Evolutionary conservation across 2,113 vertebrate species (phyloP).

Genomic region (Xenopus tropicalis): UCB_Xtro_10.0 CM004449.2:84607001-84607500

Average conservation of each 20-base stretch:
- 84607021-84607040: too few species aligned
- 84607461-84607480: too few species aligned
- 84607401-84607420: too few species aligned
- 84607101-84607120: not conserved
- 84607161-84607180: conserved; percentile 18
- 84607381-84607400: not conserved
- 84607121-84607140: not conserved
- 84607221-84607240: conserved; percentile 36
- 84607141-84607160: conserved; percentile 9
- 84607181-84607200: conserved; percentile 33
- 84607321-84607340: not conserved
- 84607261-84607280: conserved; percentile 7
- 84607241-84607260: conserved; percentile 15
- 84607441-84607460: too few species aligned
- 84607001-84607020: too few species aligned
- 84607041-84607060: too few species aligned
- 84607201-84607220: conserved; percentile 33
- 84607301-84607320: conserved; percentile 16
- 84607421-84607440: too few species aligned
- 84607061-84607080: too few species aligned
- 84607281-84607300: conserved; percentile 3
- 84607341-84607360: not conserved
- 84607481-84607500: too few species aligned
- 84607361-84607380: not conserved
- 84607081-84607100: too few species aligned